Conservation (phyloP, 2,888 invertebrate species). For the Eurois occulta region DNA sequence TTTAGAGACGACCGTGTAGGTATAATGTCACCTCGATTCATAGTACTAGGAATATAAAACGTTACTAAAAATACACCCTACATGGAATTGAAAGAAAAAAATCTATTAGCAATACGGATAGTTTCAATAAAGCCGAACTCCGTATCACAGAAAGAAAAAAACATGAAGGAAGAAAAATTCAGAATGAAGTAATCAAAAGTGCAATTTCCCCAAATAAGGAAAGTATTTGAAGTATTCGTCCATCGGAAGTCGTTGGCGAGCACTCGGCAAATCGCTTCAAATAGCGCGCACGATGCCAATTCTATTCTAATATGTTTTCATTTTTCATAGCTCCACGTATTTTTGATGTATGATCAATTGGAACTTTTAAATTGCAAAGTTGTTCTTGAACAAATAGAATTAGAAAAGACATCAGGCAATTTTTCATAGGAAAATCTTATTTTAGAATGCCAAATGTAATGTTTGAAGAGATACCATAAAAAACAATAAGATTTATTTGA, state of each 20-base stretch:
- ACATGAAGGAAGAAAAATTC: conserved; percentile 62
- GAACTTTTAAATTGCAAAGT: conserved; percentile 54
- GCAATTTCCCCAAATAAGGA: conserved; percentile 79
- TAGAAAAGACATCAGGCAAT: conserved; percentile 17
- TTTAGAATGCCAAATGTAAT: neutral
- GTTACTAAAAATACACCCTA: neutral
- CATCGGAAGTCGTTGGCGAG: conserved; percentile 82
- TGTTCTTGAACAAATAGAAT: conserved; percentile 39
- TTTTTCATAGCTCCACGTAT: conserved; percentile 68
- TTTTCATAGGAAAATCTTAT: conserved; percentile 5
- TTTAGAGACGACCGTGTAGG: neutral
- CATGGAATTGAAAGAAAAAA: conserved; percentile 5
- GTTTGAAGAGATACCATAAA: neutral
- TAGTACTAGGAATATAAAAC: neutral
- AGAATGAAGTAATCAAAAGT: conserved; percentile 81
- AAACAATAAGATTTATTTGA: neutral
- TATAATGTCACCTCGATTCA: conserved; percentile 1
- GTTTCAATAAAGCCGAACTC: conserved; percentile 32
- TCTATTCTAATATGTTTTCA: conserved; percentile 74
- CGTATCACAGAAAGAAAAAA: conserved; percentile 54
- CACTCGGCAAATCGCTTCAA: conserved; percentile 79
- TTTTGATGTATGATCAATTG: conserved; percentile 65
- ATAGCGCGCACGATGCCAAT: conserved; percentile 77
- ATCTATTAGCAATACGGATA: conserved; percentile 24
- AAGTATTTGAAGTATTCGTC: conserved; percentile 79